phyloP scores from a whole-genome alignment of 2,797 vertebrate genomes.

The Chelidonichthys spinosus region DNA sequence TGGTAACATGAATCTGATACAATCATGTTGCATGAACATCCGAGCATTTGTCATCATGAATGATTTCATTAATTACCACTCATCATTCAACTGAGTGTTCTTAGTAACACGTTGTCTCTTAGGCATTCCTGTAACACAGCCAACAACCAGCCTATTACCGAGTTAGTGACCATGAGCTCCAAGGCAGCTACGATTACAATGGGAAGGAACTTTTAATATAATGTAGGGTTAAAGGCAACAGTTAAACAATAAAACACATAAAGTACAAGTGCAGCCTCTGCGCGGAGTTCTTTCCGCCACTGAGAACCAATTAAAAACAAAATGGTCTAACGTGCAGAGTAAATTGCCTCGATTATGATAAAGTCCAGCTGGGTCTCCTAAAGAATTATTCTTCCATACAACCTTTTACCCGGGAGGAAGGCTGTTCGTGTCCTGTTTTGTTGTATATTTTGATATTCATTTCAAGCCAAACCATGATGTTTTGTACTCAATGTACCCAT shows the following conservation, averaged over 20 bases:
- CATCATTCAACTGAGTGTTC: not conserved
- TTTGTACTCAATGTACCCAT: too few species aligned
- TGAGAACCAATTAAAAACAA: not conserved
- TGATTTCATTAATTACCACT: slow-evolving; percentile 13
- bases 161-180: not conserved
- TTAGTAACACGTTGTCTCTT: not conserved
- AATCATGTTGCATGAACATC: not conserved
- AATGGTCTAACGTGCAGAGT: not conserved
- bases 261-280: not conserved
- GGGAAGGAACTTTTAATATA: too few species aligned
- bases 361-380: not conserved
- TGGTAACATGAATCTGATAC: not conserved
- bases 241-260: not conserved
- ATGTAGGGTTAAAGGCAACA: not conserved
- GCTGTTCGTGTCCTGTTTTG: too few species aligned
- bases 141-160: not conserved
- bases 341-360: not conserved
- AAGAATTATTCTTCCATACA: too few species aligned
- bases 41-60: slow-evolving; percentile 20
- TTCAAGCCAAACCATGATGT: too few species aligned
- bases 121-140: not conserved
- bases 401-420: too few species aligned
- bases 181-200: too few species aligned
- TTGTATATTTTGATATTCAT: too few species aligned
- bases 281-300: not conserved